Evolutionary conservation across 2,888 invertebrate genomes (phyloP).

Genomic region (Phorcus lineatus): DNA sequence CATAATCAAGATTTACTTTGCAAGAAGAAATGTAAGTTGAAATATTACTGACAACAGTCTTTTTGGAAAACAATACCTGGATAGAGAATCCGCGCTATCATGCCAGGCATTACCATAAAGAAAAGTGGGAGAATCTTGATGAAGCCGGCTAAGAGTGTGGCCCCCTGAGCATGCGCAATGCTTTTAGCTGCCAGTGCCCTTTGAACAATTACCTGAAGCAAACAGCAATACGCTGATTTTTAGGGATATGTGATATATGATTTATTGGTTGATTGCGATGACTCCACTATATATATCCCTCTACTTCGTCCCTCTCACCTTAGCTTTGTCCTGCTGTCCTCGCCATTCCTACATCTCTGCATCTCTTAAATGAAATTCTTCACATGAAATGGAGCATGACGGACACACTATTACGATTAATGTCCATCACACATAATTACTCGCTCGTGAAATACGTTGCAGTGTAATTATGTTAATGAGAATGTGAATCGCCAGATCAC

Average conservation of each 20-base stretch:
- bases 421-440: too few species aligned
- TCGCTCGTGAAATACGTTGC: too few species aligned
- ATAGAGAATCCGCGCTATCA: constrained; percentile 77
- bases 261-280: too few species aligned
- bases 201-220: constrained; percentile 78
- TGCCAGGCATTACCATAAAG: constrained; percentile 78
- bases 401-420: too few species aligned
- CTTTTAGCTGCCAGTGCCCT: constrained; percentile 77
- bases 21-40: too few species aligned
- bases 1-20: too few species aligned
- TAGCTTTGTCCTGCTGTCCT: constrained; percentile 22
- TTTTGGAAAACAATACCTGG: too few species aligned
- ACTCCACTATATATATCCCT: background rate
- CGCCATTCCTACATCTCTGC: constrained; percentile 22
- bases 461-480: too few species aligned
- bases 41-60: too few species aligned
- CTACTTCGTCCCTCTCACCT: constrained; percentile 1
- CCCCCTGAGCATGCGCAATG: constrained; percentile 78
- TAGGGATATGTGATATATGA: too few species aligned
- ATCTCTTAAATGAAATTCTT: background rate
- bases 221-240: background rate
- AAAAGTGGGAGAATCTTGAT: constrained; percentile 78
- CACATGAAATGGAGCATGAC: too few species aligned
- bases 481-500: too few species aligned
- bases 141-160: constrained; percentile 77